phyloP scores from a whole-genome alignment of 37 sponge, comb jelly and placozoan species.

The Beroe forskalii region DNA sequence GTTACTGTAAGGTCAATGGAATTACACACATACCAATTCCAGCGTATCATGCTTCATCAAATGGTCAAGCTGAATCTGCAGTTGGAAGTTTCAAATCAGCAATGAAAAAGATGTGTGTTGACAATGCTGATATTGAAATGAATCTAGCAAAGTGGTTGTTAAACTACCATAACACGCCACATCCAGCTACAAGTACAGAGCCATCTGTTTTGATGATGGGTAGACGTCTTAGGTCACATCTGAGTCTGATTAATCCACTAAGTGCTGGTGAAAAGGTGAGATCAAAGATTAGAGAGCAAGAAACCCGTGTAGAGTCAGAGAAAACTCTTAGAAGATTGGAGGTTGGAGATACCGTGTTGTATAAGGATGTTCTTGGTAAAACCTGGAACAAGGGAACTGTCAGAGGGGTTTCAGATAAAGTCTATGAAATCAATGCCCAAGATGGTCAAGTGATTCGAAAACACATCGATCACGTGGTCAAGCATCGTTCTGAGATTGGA shows the following conservation, averaged over 20 bases:
- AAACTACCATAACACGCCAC: conserved; percentile 1
- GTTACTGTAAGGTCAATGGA: not conserved
- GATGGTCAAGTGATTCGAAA: not conserved
- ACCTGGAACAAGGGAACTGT: not conserved
- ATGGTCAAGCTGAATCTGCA: conserved; percentile 5
- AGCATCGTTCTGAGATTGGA: too few relatives aligned
- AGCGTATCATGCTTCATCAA: not conserved
- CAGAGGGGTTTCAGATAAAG: not conserved
- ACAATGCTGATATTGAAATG: not conserved
- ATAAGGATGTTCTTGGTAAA: not conserved
- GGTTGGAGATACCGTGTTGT: not conserved
- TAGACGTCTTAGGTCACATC: not conserved
- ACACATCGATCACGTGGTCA: not conserved
- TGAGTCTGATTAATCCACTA: conserved; percentile 3
- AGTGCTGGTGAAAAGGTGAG: too few relatives aligned
- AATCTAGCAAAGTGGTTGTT: not conserved
- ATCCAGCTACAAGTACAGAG: not conserved
- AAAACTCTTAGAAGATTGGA: not conserved
- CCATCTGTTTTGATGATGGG: conserved; percentile 28
- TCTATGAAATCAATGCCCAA: not conserved
- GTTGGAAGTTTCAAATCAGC: conserved; percentile 7
- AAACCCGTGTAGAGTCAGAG: not conserved
- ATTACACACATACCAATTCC: not conserved
- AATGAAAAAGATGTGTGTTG: conserved; percentile 8
- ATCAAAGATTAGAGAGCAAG: not conserved